Conservation (phyloP, 2,888 invertebrate genomes). For the Spicauda simplicius region DNA sequence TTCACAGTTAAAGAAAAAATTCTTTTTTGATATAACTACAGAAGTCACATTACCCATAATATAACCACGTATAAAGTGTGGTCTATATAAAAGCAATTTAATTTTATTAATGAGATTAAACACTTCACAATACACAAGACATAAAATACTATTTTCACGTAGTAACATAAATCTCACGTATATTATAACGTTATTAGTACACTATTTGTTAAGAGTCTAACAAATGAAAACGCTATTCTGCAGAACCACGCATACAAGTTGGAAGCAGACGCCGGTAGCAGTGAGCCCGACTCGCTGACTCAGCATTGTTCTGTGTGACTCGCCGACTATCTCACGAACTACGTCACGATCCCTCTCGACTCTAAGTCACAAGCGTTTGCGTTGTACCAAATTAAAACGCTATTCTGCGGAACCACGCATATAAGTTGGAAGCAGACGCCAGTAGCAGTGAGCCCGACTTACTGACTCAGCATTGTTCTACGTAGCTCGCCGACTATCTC, state of each 20-base stretch:
- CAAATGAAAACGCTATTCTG: neutral
- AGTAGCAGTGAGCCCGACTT: constrained; percentile 27
- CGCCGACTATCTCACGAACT: constrained; percentile 68
- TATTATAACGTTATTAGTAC: neutral
- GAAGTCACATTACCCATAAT: no score
- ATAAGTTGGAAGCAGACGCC: constrained; percentile 14
- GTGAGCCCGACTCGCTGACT: constrained; percentile 56
- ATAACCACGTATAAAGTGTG: no score
- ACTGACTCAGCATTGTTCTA: constrained; percentile 72
- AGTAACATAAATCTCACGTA: no score
- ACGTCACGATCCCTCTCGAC: constrained; percentile 25
- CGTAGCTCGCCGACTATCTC: constrained; percentile 65
- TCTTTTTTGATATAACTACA: no score
- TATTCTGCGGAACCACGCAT: neutral
- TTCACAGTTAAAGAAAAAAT: no score
- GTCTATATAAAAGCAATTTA: no score
- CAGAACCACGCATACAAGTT: neutral
- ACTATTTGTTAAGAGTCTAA: neutral
- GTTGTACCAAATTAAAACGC: neutral
- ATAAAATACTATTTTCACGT: no score
- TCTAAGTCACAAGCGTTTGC: constrained; percentile 35
- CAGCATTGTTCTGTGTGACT: constrained; percentile 63
- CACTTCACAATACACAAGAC: no score
- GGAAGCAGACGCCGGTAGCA: constrained; percentile 23
- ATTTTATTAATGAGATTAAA: no score